Percentiles rank a stretch among this genome's conserved stretches.
Conservation (phyloP, 2,113 vertebrate species). For the Puma concolor region DNA sequence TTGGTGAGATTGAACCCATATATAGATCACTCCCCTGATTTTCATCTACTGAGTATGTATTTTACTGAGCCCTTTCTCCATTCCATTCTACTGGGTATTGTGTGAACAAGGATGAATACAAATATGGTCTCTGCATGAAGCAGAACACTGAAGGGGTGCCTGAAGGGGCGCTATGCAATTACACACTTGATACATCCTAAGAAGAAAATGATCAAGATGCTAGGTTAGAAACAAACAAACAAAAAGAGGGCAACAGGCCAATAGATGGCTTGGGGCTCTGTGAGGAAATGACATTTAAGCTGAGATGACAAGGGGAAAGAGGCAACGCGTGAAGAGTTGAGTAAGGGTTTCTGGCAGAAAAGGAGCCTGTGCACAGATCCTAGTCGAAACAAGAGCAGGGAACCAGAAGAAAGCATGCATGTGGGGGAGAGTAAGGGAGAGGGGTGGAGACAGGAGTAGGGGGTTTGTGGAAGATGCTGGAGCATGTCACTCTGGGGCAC, state of each 20-base stretch:
- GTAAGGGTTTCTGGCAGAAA: not conserved
- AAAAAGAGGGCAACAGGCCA: not conserved
- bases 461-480: not conserved
- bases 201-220: not conserved
- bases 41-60: not conserved
- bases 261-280: not conserved
- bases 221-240: not conserved
- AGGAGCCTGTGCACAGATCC: not conserved
- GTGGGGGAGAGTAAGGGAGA: not conserved
- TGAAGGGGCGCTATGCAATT: not conserved
- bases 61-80: not conserved
- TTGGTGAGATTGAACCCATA: not conserved
- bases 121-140: not conserved
- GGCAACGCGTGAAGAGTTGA: not conserved
- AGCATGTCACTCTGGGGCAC: not conserved
- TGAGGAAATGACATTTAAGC: not conserved
- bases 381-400: not conserved
- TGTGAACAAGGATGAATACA: not conserved
- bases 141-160: not conserved
- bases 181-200: fast-evolving
- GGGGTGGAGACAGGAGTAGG: fast-evolving
- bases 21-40: not conserved
- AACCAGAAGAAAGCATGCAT: not conserved
- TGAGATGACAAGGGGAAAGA: not conserved
- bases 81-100: not conserved